Percentiles rank a stretch among this genome's conserved stretches.
Conservation (phyloP, 2,888 invertebrate genomes). For the Chalcis sispes region DNA sequence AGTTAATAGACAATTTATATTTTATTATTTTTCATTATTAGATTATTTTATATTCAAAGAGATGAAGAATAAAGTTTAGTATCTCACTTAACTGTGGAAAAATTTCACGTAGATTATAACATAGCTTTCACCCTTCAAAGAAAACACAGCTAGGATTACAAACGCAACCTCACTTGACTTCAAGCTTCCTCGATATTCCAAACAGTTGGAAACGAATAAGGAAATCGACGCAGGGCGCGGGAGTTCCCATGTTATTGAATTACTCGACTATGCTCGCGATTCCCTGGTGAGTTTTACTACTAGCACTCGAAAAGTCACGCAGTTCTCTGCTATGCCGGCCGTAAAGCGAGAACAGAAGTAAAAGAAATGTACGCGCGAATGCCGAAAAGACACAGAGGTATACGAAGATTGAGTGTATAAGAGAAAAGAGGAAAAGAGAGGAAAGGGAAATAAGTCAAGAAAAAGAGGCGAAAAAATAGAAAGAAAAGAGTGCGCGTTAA, state of each 20-base stretch:
- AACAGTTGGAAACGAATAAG: conserved; percentile 10
- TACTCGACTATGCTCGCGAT: conserved; percentile 2
- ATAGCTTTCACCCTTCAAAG: no score
- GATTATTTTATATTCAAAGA: no score
- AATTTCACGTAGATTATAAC: no score
- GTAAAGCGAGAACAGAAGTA: no score
- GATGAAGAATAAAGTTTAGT: no score
- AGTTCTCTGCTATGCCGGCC: not conserved
- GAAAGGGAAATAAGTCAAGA: not conserved
- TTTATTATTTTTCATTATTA: no score
- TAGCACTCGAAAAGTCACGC: not conserved
- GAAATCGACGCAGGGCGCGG: not conserved
- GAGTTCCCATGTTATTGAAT: not conserved
- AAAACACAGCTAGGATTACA: no score
- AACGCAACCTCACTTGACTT: no score
- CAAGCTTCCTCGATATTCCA: conserved; percentile 10
- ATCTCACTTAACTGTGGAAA: no score
- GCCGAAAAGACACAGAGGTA: not conserved
- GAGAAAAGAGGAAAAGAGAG: not conserved
- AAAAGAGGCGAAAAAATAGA: not conserved
- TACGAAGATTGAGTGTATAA: not conserved
- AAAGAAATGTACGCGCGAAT: not conserved
- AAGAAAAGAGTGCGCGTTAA: not conserved
- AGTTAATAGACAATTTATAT: no score
- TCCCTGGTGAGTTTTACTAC: conserved; percentile 1